Base-by-base conservation (phyloP, 2,797 vertebrate genomes). In the Acipenser oxyrinchus region DNA sequence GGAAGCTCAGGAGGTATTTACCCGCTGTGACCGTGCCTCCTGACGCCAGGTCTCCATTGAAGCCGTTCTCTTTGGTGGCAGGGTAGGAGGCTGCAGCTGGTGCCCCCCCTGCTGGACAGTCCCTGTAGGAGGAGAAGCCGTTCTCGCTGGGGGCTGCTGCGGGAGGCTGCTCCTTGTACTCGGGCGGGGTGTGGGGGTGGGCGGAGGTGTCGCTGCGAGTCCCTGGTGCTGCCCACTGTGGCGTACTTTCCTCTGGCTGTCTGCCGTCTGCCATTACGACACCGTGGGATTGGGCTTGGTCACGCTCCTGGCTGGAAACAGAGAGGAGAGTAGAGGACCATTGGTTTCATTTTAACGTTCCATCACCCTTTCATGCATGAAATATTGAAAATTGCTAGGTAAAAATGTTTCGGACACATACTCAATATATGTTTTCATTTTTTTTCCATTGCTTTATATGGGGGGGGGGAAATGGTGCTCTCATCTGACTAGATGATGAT, bases 11-110 rank as follows among this genome's bases (percentile, higher is more conserved):
- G 5, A 62, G 48, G 60, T 23, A 55, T 55, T 88, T 91, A 99
- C 96, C 96, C 92, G 96, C 92, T 2, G 96, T 98, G 77, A 97
- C 90, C 69, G 90, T 92, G 23, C 88, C 94, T 64, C 89, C 90
- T 0, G 90, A 82, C 0, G 86, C 87, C 64, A 98, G 68, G 66
- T 98, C 96, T 51, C 96, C 96, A 0, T 99, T 97, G 84, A 99
- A 97, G n/a, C 96, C 95, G 0, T 98, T 99, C 85, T 98, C 95
- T 84, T 91, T 92, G 80, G 92, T 86, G 51, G 81, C 74, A 63
- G 86, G 63, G 66, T 90, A 97, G 1, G 89, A 70, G 66, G 78
- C 79, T 0, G 85, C 15, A 69, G 89, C 70, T 86, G 88, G 10
- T 60, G 89, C 62, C 69, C 72, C 76, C 64, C 88, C 82, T 4